Percentiles rank a stretch among this genome's conserved stretches.
These are phyloP conservation scores for Ariopsis seemanni DNA, from an alignment of 2,113 vertebrate genomes.

Conservation along the genomic window DNA sequence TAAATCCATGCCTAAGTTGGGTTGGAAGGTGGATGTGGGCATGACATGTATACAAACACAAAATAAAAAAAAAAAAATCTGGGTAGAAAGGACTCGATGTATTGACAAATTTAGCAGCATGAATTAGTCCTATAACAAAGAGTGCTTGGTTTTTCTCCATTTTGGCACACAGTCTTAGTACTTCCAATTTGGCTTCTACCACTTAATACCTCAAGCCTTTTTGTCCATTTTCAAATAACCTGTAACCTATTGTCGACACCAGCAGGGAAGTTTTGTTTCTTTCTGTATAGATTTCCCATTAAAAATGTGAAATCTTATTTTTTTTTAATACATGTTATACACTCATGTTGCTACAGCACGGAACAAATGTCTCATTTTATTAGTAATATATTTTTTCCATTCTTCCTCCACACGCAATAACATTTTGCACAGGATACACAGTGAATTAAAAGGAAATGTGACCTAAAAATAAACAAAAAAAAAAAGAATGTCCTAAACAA, in stretches of 20 bases:
- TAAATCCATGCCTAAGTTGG: background rate
- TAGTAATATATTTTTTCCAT: constrained; percentile 48
- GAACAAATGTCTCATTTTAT: constrained; percentile 63
- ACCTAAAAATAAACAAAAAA: constrained; percentile 61
- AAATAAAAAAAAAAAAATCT: constrained; percentile 47
- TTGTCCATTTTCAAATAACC: constrained; percentile 51
- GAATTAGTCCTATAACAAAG: constrained; percentile 63
- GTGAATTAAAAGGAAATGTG: constrained; percentile 56
- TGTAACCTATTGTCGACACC: constrained; percentile 43
- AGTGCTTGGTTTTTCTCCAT: constrained; percentile 60
- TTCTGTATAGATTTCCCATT: constrained; percentile 52
- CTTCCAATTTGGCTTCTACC: constrained; percentile 27
- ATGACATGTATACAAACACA: constrained; percentile 28
- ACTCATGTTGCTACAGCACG: constrained; percentile 60
- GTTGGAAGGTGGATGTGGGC: constrained; percentile 21
- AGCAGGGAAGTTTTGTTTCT: constrained; percentile 48
- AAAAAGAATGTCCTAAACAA: constrained; percentile 56
- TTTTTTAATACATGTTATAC: constrained; percentile 48
- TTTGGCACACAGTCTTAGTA: constrained; percentile 68
- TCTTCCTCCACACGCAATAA: constrained; percentile 61
- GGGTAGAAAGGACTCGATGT: constrained; percentile 55
- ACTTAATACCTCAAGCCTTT: constrained; percentile 7
- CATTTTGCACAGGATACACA: constrained; percentile 60
- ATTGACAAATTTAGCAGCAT: constrained; percentile 64
- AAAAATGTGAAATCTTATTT: constrained; percentile 39